A percentile compares a stretch with the other conserved stretches of the same genome.
Conservation (phyloP, 2,797 vertebrate species). For the Spondyliosoma cantharus region DNA sequence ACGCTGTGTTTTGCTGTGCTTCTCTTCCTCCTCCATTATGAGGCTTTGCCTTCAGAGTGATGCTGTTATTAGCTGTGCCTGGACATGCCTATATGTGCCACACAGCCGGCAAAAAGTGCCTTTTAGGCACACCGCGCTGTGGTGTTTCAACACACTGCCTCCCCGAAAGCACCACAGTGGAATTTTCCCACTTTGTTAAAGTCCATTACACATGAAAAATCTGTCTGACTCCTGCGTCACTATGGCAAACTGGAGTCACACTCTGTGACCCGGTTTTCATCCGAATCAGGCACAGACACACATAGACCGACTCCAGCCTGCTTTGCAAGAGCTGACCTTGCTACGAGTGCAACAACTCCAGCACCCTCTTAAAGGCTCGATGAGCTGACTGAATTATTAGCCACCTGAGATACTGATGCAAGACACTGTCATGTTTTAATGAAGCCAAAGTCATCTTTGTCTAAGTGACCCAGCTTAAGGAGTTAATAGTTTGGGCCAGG, state of each 20-base stretch:
- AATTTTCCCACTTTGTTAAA: slow-evolving; percentile 68
- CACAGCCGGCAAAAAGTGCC: slow-evolving; percentile 41
- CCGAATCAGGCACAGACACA: slow-evolving; percentile 36
- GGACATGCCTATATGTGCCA: slow-evolving; percentile 61
- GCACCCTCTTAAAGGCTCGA: slow-evolving; percentile 56
- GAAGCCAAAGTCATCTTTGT: slow-evolving; percentile 59
- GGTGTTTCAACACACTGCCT: slow-evolving; percentile 52
- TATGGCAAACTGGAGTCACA: slow-evolving; percentile 38
- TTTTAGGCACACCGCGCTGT: slow-evolving; percentile 19
- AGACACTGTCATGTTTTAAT: slow-evolving; percentile 60
- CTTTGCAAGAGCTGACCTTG: slow-evolving; percentile 63
- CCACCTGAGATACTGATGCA: slow-evolving; percentile 48
- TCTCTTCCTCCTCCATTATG: slow-evolving; percentile 23
- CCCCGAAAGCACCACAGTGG: slow-evolving; percentile 62
- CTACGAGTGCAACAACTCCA: slow-evolving; percentile 53
- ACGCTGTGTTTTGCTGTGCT: slow-evolving; percentile 40
- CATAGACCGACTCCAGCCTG: slow-evolving; percentile 5
- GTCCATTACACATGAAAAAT: slow-evolving; percentile 64
- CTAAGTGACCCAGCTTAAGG: slow-evolving; percentile 52
- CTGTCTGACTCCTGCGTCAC: slow-evolving; percentile 49
- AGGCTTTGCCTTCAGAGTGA: slow-evolving; percentile 53
- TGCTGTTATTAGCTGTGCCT: slow-evolving; percentile 66
- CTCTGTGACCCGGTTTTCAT: slow-evolving; percentile 54
- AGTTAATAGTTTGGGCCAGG: slow-evolving; percentile 56
- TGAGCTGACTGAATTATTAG: slow-evolving; percentile 67